A percentile compares a stretch with the other conserved stretches of the same genome.
Conservation (phyloP, 2,113 vertebrate genomes). For the Cinclus cinclus region DNA sequence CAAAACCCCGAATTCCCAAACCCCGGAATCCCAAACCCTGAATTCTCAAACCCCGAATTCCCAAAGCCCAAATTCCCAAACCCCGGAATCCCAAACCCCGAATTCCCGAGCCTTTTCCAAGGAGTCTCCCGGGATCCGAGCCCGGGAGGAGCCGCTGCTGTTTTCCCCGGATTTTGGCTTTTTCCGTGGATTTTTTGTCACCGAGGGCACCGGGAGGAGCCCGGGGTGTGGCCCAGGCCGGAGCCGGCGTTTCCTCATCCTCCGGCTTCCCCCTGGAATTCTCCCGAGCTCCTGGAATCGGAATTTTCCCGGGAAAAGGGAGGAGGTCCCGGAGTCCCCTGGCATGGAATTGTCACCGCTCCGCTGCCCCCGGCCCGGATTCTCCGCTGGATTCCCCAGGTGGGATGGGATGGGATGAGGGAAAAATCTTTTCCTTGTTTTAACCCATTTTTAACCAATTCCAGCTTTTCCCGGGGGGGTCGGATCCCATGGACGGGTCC, state of each 20-base stretch:
- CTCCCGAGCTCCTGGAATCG: background rate
- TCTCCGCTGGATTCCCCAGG: background rate
- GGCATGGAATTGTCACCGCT: background rate
- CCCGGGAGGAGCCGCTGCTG: background rate
- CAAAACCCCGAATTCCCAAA: no score
- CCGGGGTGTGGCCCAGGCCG: background rate
- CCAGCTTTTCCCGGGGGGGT: background rate
- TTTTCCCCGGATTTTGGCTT: background rate
- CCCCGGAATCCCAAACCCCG: no score
- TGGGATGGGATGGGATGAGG: fast-evolving
- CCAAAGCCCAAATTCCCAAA: no score
- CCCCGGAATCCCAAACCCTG: no score
- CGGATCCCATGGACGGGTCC: background rate
- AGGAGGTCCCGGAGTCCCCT: background rate
- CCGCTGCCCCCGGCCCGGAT: background rate
- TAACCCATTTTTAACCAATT: background rate
- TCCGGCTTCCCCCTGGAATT: no score
- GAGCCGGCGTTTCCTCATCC: background rate
- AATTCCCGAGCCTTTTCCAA: no score
- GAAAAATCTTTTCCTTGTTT: fast-evolving
- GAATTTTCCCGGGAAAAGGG: background rate
- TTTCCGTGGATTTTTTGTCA: background rate
- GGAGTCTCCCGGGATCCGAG: no score
- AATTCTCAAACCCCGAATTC: no score
- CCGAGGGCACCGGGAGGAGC: background rate